Evolutionary conservation across 2,888 invertebrate species (phyloP).

Genomic region (Hirtodrosophila duncani): DNA sequence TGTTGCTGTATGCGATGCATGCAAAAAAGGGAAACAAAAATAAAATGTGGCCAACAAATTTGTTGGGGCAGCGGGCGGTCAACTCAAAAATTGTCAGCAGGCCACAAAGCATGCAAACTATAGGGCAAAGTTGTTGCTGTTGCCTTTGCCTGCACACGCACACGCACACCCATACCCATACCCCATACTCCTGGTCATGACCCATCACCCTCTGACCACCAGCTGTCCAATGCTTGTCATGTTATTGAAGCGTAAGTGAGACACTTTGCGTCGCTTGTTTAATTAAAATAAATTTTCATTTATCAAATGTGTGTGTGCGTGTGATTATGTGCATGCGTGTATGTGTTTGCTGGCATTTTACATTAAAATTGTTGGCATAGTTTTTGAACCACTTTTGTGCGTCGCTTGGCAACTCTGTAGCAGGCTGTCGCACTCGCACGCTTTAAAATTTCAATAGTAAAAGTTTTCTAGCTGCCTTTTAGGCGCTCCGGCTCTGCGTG

Average conservation of each 20-base stretch:
- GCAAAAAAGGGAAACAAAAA: conserved; percentile 10
- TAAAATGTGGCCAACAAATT: conserved; percentile 32
- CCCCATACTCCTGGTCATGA: conserved; percentile 9
- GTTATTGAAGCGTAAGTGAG: conserved; percentile 74
- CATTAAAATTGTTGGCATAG: conserved; percentile 70
- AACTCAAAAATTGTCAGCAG: conserved; percentile 48
- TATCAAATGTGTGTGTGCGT: conserved; percentile 57
- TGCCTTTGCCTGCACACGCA: conserved; percentile 4
- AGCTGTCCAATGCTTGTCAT: conserved; percentile 65
- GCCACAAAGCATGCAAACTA: conserved; percentile 61
- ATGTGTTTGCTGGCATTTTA: conserved; percentile 51
- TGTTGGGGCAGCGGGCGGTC: conserved; percentile 11
- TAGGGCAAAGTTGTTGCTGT: conserved; percentile 48
- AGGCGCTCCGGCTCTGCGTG: conserved; percentile 12
- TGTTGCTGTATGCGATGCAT: conserved; percentile 24
- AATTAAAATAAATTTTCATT: conserved; percentile 75
- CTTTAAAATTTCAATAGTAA: conserved; percentile 22
- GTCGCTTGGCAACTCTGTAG: conserved; percentile 25
- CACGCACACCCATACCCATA: neutral
- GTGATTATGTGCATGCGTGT: too few species aligned
- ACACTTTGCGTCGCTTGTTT: conserved; percentile 75
- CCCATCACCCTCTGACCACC: too few species aligned
- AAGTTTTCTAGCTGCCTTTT: conserved; percentile 26
- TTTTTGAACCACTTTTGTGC: conserved; percentile 36
- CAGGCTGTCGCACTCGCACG: conserved; percentile 12